Percentiles rank a stretch among this genome's conserved stretches.
These are phyloP conservation scores for Danaus plexippus DNA, from an alignment of 1,140 invertebrate species.

Conservation along the genomic window DNA sequence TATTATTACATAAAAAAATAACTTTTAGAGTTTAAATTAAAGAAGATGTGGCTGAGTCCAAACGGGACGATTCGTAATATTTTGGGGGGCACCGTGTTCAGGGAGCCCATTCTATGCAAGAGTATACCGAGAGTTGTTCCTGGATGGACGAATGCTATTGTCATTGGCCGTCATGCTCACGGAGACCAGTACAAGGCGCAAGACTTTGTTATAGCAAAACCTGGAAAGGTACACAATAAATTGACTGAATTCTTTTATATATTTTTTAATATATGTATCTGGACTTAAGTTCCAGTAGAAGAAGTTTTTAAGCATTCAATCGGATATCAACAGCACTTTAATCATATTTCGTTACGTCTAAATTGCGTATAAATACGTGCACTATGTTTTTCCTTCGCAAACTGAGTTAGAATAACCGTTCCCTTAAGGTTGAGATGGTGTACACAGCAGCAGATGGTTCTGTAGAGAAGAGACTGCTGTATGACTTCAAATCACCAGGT, in stretches of 20 bases:
- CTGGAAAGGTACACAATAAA: slow-evolving; percentile 75
- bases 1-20: too few relatives aligned
- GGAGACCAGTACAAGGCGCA: slow-evolving; percentile 94
- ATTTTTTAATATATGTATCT: background rate
- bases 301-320: too few relatives aligned
- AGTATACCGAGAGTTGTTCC: slow-evolving; percentile 90
- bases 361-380: too few relatives aligned
- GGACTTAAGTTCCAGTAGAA: background rate
- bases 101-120: slow-evolving; percentile 91
- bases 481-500: slow-evolving; percentile 82
- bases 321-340: too few relatives aligned
- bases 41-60: slow-evolving; percentile 94
- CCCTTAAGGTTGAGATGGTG: slow-evolving; percentile 76
- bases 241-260: background rate
- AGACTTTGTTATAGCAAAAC: slow-evolving; percentile 82
- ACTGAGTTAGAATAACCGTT: background rate
- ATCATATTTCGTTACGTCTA: too few relatives aligned
- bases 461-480: slow-evolving; percentile 74
- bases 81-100: slow-evolving; percentile 90
- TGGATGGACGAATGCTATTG: slow-evolving; percentile 85
- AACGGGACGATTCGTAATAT: slow-evolving; percentile 95
- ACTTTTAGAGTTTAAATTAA: slow-evolving; percentile 87
- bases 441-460: slow-evolving; percentile 76
- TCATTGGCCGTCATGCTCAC: slow-evolving; percentile 91
- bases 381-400: too few relatives aligned